Base-by-base conservation (phyloP, 2,113 vertebrate species). In the Hemiprocne comata region DNA sequence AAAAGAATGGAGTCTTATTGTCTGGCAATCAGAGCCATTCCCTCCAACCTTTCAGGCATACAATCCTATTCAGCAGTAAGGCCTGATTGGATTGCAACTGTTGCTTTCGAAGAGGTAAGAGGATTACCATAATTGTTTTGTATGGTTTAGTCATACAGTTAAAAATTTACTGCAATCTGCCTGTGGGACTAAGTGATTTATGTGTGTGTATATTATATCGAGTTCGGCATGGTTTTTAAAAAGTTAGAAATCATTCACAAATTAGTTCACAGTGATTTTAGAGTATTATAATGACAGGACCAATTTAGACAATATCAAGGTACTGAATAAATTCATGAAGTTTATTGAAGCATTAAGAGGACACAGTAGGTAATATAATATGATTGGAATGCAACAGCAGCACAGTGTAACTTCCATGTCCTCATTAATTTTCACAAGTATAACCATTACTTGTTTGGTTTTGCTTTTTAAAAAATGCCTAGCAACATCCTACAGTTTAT, bases 251-350 rank as follows among this genome's bases (percentile, higher is more conserved):
- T 87, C 34, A 42, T n/a, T 74, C 34, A 78, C n/a, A 78, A 71
- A n/a, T 44, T 55, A 94, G 44, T 77, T 89, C 64, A 50, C 42
- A n/a, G 55, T 71, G 57, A 72, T 75, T 66, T 70, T 62, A 70
- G 3, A 10, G 28, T 54, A 66, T 36, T 94, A 80, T 55, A 70
- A 95, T 95, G 72, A 79, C 42, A 99, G 98, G 96, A 98, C 98
- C 78, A 98, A 98, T 94, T 98, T 25, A 98, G 77, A 75, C 53
- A 99, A 98, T 69, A 96, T 98, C 54, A 99, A 98, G 97, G 98
- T 98, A 92, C 97, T 99, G 28, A 98, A 98, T 94, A 99, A 99
- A 97, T 94, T 98, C 42, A 98, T 98, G 26, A 96, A 98, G 92
- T 97, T 99, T 70, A 98, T 97, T 93, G 98, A 98, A 91, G 94